Evolutionary conservation across 2,888 invertebrate genomes (phyloP).

Genomic region (Andrena trimmerana): DNA sequence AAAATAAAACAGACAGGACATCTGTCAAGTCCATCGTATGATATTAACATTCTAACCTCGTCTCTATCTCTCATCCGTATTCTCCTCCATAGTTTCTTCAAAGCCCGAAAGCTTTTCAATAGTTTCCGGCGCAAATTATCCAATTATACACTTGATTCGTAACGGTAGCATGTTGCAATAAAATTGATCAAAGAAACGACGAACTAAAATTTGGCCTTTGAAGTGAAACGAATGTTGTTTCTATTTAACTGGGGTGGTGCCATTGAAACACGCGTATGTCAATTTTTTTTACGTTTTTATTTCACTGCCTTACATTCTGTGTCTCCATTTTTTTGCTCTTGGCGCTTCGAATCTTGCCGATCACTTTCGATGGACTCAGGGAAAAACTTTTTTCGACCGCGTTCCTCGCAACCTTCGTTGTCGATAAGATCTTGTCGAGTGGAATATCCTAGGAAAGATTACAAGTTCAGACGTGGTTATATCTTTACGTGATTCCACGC

Average conservation of each 20-base stretch:
- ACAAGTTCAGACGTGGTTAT: background rate
- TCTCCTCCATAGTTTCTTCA: constrained; percentile 41
- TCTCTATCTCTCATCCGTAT: background rate
- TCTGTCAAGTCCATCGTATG: background rate
- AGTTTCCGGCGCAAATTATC: constrained; percentile 55
- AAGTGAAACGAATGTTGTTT: constrained; percentile 17
- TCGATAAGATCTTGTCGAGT: background rate
- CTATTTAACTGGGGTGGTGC: background rate
- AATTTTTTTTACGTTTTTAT: constrained; percentile 10
- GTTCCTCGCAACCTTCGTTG: background rate
- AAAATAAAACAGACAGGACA: background rate
- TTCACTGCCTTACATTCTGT: background rate
- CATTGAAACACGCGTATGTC: constrained; percentile 39
- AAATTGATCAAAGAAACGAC: background rate
- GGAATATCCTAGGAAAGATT: constrained; percentile 11
- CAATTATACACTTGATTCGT: constrained; percentile 30
- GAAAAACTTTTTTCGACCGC: constrained; percentile 2
- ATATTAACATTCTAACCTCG: constrained; percentile 49
- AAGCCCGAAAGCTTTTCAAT: constrained; percentile 40
- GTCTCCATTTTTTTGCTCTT: background rate
- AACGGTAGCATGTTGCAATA: constrained; percentile 31
- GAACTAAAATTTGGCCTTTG: constrained; percentile 53
- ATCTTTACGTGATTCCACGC: background rate
- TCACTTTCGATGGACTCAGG: background rate
- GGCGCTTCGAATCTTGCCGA: background rate